Evolutionary conservation across 2,113 vertebrate genomes (phyloP).

Genomic region (Noctilio leporinus): DNA sequence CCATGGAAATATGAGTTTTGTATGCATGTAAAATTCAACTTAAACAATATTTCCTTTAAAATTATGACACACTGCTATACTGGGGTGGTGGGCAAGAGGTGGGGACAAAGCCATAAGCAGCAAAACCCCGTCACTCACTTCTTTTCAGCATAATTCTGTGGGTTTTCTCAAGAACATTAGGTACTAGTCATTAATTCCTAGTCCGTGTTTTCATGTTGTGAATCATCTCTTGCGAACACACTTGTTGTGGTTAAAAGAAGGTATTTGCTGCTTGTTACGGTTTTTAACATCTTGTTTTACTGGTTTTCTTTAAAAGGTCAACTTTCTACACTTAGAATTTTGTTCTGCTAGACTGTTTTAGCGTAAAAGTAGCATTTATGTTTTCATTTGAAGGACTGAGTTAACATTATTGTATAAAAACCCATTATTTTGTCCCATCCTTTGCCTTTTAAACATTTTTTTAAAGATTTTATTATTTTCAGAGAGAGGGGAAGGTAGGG

Average conservation of each 20-base stretch:
- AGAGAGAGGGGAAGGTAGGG: too few relatives aligned
- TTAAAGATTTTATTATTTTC: too few relatives aligned
- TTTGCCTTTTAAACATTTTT: neutral
- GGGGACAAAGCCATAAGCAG: neutral
- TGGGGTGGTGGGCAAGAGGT: neutral
- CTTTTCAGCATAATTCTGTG: neutral
- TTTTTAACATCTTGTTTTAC: neutral
- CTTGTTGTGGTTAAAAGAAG: neutral
- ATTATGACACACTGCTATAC: neutral
- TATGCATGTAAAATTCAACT: neutral
- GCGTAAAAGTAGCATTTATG: neutral
- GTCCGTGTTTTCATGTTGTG: neutral
- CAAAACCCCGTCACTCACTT: neutral
- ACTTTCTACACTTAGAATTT: neutral
- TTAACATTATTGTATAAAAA: neutral
- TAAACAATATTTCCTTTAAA: neutral
- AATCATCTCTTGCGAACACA: constrained; percentile 9
- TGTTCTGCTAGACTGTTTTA: neutral
- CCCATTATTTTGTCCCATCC: accelerated
- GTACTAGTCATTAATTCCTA: neutral
- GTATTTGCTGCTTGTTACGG: neutral
- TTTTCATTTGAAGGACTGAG: neutral
- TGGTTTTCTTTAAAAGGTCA: constrained; percentile 16
- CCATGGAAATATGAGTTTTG: neutral
- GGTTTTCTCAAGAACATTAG: neutral